These are phyloP conservation scores for Forbesichthys papilliferus DNA, from an alignment of 2,113 vertebrate species.

Conservation along the genomic window DNA sequence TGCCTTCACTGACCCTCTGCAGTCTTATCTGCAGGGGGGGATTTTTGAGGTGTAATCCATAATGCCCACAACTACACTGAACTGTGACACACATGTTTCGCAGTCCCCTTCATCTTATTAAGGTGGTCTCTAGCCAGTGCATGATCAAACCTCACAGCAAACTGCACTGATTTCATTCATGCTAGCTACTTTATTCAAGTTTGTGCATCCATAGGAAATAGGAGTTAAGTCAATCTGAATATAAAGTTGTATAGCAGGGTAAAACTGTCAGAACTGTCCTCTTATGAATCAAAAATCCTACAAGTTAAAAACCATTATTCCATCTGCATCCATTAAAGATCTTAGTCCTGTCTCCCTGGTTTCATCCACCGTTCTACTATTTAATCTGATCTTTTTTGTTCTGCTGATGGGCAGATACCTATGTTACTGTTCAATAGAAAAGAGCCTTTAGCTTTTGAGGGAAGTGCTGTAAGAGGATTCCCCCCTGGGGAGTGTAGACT, in stretches of 20 bases:
- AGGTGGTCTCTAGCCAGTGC: constrained; percentile 32
- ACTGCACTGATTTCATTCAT: constrained; percentile 41
- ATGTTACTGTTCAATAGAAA: constrained; percentile 47
- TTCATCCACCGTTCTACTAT: constrained; percentile 30
- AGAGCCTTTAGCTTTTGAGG: constrained; percentile 43
- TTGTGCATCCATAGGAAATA: constrained; percentile 11
- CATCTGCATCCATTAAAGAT: constrained; percentile 6
- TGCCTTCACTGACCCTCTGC: constrained; percentile 23
- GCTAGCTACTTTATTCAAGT: constrained; percentile 11
- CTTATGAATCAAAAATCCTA: neutral
- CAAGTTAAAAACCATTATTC: constrained; percentile 8
- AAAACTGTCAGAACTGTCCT: neutral
- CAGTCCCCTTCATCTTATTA: constrained; percentile 51
- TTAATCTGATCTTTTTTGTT: constrained; percentile 36
- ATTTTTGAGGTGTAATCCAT: constrained; percentile 47
- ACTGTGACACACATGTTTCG: constrained; percentile 34
- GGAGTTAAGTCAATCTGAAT: constrained; percentile 34
- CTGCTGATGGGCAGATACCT: constrained; percentile 39
- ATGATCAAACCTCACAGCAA: neutral
- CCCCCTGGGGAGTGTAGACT: constrained; percentile 50
- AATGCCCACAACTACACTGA: constrained; percentile 33
- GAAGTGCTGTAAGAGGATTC: constrained; percentile 67
- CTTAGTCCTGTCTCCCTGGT: constrained; percentile 25
- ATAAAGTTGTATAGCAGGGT: neutral
- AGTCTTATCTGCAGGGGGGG: constrained; percentile 39